Base-by-base conservation (phyloP, 2,888 invertebrate genomes). In the Ligdia adustata region DNA sequence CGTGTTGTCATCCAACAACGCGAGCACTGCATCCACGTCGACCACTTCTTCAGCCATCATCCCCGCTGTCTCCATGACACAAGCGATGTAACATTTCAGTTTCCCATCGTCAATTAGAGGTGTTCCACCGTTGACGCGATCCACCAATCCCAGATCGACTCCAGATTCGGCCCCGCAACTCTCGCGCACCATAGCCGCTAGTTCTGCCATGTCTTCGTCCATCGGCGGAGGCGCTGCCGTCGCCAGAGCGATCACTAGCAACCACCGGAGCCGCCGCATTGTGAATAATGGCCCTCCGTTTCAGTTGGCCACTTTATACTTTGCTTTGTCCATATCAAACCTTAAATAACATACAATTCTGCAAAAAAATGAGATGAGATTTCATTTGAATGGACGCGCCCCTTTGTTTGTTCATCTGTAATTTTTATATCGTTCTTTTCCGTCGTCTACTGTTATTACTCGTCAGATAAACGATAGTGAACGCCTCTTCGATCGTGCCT, bases 171-270 rank as follows among this genome's bases (percentile, higher is more conserved):
- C 9, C 4, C 16, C 15, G 16, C 37, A 37, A 12, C 37, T 37
- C 2, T 16, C 11, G 4, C 37, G 26, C 1, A 37, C 27, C 16
- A 37, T 27, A 0, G 37, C 37, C n/a, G 37, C 37, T 5, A 37
- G 12, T 5, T 37, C 37, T 4, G 37, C 37, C 37, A 37, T 37
- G 16, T 37, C 37, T 27, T 37, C 37, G 27, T 37, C 37, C 37
- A 37, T 37, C 1, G 27, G 16, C 6, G 37, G 37, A 15, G 37
- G 37, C 0, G 27, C 37, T 4, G 27, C 37, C 9, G 15, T 7
- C 3, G 15, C 16, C 5, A 37, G 7, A n/a, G n/a, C 18, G 7
- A 37, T 5, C 3, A 18, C 12, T 2, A 12, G 7, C n/a, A 37
- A 6, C 37, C 12, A 9, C 1, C 9, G 15, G 7, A 37, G 0